A percentile compares a stretch with the other conserved stretches of the same genome.
phyloP scores from a whole-genome alignment of 2,113 vertebrate species.

The Tiliqua scincoides region DNA sequence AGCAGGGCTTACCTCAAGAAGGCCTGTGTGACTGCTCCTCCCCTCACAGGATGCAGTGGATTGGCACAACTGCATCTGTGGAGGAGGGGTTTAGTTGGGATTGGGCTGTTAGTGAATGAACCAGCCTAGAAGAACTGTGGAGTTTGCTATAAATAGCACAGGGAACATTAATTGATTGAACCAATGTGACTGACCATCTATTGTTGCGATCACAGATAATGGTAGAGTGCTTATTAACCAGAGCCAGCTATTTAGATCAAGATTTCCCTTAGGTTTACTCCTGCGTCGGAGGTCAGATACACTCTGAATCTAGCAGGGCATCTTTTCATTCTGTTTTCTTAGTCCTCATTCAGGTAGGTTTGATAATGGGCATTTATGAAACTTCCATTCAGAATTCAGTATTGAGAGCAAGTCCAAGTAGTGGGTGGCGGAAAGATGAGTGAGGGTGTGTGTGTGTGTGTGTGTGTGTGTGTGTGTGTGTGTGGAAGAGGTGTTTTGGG shows the following conservation, averaged over 20 bases:
- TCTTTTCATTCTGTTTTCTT: not conserved
- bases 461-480: not conserved
- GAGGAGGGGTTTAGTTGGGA: too few species aligned
- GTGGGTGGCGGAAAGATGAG: too few species aligned
- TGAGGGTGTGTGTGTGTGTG: too few species aligned
- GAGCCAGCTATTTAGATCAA: not conserved
- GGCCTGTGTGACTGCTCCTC: too few species aligned
- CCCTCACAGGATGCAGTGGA: too few species aligned
- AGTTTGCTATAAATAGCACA: constrained; percentile 18
- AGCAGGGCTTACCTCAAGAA: too few species aligned
- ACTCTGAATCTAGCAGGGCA: not conserved
- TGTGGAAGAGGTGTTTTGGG: too few species aligned
- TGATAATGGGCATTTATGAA: not conserved
- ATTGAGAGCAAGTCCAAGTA: not conserved
- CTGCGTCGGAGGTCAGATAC: not conserved
- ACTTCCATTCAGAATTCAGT: not conserved
- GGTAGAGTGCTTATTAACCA: constrained; percentile 3
- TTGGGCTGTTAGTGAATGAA: not conserved
- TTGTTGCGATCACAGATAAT: constrained; percentile 11
- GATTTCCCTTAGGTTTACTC: not conserved
- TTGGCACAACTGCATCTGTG: too few species aligned
- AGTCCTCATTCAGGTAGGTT: not conserved
- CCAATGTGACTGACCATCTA: constrained; percentile 28
- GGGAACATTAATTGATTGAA: constrained; percentile 27
- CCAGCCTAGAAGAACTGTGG: not conserved